Conservation (phyloP, 2,888 invertebrate species). For the Tetrapedia diversipes region DNA sequence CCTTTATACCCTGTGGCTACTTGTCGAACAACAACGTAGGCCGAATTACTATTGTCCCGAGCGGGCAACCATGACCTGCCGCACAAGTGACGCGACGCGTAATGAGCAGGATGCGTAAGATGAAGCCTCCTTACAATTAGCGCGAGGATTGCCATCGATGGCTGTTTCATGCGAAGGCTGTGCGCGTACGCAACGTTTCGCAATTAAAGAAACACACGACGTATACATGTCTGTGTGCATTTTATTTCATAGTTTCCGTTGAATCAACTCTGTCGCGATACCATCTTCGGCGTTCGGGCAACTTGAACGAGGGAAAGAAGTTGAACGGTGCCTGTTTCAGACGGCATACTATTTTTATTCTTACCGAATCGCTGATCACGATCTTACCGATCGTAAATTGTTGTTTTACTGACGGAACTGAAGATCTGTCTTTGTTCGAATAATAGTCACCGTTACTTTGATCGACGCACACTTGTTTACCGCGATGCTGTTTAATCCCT, state of each 20-base stretch:
- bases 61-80: conserved; percentile 59
- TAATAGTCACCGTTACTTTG: too few species aligned
- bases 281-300: not conserved
- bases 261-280: not conserved
- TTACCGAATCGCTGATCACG: not conserved
- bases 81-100: conserved; percentile 33
- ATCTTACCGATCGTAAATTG: conserved; percentile 2
- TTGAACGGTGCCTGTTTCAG: conserved; percentile 10
- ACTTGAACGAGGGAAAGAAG: not conserved
- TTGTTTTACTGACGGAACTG: too few species aligned
- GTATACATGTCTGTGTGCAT: too few species aligned
- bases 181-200: conserved; percentile 13
- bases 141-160: conserved; percentile 36
- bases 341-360: conserved; percentile 8
- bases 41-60: conserved; percentile 44
- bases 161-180: conserved; percentile 23
- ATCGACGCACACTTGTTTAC: too few species aligned
- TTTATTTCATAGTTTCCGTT: conserved; percentile 18
- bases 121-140: conserved; percentile 26
- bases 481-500: too few species aligned
- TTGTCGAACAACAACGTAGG: conserved; percentile 35
- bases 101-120: conserved; percentile 40
- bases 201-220: conserved; percentile 30
- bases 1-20: too few species aligned
- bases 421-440: too few species aligned